Base-by-base conservation (phyloP, 2,113 vertebrate genomes). In the Cynoglossus semilaevis region DNA sequence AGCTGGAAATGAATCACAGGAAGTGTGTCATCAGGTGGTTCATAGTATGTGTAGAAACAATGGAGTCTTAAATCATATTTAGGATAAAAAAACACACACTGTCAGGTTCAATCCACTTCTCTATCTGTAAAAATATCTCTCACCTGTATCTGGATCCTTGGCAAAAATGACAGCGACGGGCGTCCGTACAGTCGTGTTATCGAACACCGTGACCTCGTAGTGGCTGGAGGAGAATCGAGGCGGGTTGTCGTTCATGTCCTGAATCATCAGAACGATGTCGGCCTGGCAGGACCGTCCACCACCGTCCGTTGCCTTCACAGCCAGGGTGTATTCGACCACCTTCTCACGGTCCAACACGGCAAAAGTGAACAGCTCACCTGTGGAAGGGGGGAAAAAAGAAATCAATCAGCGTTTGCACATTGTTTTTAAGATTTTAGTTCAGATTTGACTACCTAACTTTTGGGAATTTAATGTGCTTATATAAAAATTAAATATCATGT, bases 101-200 rank as follows among this genome's bases (percentile, higher is more conserved):
- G 8, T 47, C 51, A 37, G 11, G 64, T n/a, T 29, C 22, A 29
- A 29, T 6, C 2, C 22, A 29, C 22, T 4, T 4, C 6, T 29
- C 22, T 29, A 6, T 6, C 22, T 29, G 22, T 40, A 40, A 40
- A 40, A 40, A 2, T 4, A 7, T 8, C 37, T 40, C 80, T 49
- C 77, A 98, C 97, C 94, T 63, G 94, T 90, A 82, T 99, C 97
- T 1, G 94, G 91, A 74, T 99, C 97, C 58, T 91, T 92, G 81
- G 96, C 97, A 74, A 93, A 92, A 5, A 99, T 81, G 55, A 98
- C 95, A 0, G 95, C 93, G 2, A 98, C 79, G 0, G 97, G 97
- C 0, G 96, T 97, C 63, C 93, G 92, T 35, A 93, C 82, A 0
- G 95, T 96, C 17, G 95, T 98, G 90, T 99, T 99, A 87, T 98